These are phyloP conservation scores for Chiroxiphia lanceolata DNA, from an alignment of 2,797 vertebrate genomes.

Conservation along the genomic window DNA sequence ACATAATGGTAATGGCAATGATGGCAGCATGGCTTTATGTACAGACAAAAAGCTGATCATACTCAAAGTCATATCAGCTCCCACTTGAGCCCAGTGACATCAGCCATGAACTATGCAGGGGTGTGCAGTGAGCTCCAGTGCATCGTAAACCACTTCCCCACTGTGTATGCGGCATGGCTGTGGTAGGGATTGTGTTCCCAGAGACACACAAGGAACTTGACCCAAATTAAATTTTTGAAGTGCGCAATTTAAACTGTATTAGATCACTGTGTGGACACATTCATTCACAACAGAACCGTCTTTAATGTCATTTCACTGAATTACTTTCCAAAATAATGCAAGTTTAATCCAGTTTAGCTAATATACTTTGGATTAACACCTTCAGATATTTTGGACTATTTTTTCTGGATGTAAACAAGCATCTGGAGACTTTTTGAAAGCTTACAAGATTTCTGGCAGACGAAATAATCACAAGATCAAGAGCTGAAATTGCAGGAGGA, in stretches of 20 bases:
- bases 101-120: background rate
- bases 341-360: slow-evolving; percentile 3
- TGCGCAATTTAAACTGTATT: background rate
- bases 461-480: background rate
- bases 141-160: background rate
- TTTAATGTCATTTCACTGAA: background rate
- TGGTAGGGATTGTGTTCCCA: background rate
- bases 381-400: background rate
- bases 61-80: background rate
- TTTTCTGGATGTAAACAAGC: background rate
- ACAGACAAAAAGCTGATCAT: background rate
- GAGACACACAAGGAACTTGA: background rate
- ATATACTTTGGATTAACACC: background rate
- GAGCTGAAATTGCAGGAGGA: background rate
- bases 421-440: background rate
- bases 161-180: background rate
- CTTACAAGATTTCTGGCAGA: background rate
- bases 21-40: background rate
- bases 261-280: background rate
- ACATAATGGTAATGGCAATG: background rate
- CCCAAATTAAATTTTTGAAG: background rate
- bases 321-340: background rate
- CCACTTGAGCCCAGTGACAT: background rate
- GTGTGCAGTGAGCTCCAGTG: background rate
- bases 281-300: background rate